A percentile compares a stretch with the other conserved stretches of the same genome.
These are phyloP conservation scores for Onychostoma macrolepis DNA, from an alignment of 2,113 vertebrate species.

Conservation along the genomic window DNA sequence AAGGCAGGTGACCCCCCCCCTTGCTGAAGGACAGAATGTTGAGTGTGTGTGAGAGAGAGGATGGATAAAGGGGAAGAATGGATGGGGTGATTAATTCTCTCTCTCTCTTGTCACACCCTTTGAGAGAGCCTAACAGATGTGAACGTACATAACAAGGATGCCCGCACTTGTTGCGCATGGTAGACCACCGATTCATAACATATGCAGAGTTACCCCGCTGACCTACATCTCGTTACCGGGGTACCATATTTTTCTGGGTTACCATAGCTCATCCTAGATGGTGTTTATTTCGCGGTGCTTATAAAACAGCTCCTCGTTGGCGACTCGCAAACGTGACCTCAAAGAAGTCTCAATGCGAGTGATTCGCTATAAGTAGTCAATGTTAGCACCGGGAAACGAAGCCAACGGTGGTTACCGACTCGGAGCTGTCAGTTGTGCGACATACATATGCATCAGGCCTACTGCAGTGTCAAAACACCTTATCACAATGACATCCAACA, in stretches of 20 bases:
- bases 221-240: conserved; percentile 39
- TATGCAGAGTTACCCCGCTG: neutral
- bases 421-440: neutral
- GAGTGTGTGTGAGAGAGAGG: conserved; percentile 36
- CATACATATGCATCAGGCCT: conserved; percentile 34
- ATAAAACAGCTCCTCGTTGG: conserved; percentile 5
- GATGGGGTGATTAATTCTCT: conserved; percentile 50
- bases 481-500: conserved; percentile 35
- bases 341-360: neutral
- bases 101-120: conserved; percentile 10
- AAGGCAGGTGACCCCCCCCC: conserved; percentile 42
- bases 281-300: neutral
- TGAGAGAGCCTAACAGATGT: conserved; percentile 33
- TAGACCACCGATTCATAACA: neutral
- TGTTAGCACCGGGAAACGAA: neutral
- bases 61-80: conserved; percentile 22
- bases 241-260: conserved; percentile 26
- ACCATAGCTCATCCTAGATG: neutral
- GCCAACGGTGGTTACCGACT: neutral
- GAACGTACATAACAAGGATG: neutral
- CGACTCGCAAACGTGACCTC: neutral
- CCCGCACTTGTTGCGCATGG: conserved; percentile 9
- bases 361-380: neutral
- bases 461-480: conserved; percentile 34
- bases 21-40: conserved; percentile 48